Evolutionary conservation across 2,113 vertebrate genomes (phyloP).

Genomic region (Indri indri): DNA sequence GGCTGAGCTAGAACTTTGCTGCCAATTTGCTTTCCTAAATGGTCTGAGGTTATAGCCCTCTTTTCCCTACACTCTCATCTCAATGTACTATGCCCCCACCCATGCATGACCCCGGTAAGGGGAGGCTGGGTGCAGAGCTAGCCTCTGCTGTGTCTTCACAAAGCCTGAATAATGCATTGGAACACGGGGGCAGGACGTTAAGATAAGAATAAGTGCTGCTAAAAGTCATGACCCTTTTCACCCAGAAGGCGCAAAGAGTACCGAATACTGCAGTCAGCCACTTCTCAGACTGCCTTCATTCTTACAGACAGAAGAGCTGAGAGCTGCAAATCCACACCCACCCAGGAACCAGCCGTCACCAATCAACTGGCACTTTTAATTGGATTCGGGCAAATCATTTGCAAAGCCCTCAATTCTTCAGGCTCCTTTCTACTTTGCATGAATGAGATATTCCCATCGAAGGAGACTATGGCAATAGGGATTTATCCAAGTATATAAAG

Average conservation of each 20-base stretch:
- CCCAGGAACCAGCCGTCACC: background rate
- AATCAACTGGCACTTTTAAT: conserved; percentile 23
- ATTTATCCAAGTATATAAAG: background rate
- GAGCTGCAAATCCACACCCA: background rate
- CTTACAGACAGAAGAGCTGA: background rate
- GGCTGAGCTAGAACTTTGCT: background rate
- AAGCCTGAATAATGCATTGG: conserved; percentile 64
- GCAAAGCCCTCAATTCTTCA: background rate
- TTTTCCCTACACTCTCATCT: background rate
- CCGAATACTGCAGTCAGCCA: background rate
- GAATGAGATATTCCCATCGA: background rate
- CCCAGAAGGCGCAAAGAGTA: background rate
- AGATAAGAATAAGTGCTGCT: conserved; percentile 46
- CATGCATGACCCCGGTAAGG: background rate
- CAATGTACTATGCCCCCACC: background rate
- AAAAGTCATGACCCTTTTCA: background rate
- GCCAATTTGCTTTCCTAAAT: background rate
- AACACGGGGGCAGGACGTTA: background rate
- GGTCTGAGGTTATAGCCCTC: background rate
- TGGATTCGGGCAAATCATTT: conserved; percentile 26
- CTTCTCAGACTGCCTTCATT: background rate
- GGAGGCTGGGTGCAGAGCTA: background rate
- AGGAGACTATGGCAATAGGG: background rate
- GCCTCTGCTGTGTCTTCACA: conserved; percentile 28
- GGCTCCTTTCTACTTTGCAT: background rate